phyloP scores from a whole-genome alignment of 2,113 vertebrate species.

The Cryptomyrus ogoouensis region DNA sequence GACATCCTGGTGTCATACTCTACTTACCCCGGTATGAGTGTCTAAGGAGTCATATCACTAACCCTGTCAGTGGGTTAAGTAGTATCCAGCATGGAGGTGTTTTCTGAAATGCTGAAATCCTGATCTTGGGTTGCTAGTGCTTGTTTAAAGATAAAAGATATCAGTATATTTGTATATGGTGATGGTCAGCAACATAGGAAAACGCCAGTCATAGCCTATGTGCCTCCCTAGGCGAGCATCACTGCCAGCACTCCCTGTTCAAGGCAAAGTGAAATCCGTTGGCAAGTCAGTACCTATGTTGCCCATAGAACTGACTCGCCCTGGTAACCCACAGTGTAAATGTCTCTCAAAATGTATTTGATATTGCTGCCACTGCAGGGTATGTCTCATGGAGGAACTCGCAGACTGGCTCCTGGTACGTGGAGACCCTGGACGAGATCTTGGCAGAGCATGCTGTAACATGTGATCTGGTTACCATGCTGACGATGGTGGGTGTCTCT shows the following conservation, averaged over 20 bases:
- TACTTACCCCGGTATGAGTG: slow-evolving; percentile 78
- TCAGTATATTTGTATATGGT: neutral
- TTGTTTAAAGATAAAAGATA: neutral
- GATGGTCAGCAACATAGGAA: neutral
- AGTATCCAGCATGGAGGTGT: neutral
- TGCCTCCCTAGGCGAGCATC: neutral
- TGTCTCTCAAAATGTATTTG: neutral
- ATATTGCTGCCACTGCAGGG: slow-evolving; percentile 52
- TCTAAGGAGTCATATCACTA: neutral
- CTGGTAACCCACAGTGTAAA: neutral
- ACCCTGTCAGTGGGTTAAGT: neutral
- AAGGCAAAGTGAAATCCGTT: neutral
- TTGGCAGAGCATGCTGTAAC: slow-evolving; percentile 57
- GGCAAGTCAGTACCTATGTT: neutral
- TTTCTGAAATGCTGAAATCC: neutral
- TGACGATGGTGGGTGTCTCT: slow-evolving; percentile 67
- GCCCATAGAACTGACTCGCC: neutral
- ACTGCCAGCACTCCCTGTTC: neutral
- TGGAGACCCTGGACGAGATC: slow-evolving; percentile 72
- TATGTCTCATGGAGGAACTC: slow-evolving; percentile 85
- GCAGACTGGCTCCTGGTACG: slow-evolving; percentile 75
- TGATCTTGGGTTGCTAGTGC: neutral
- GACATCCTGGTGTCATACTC: slow-evolving; percentile 97
- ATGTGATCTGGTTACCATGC: slow-evolving; percentile 68
- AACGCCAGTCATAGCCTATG: neutral